Evolutionary conservation across 1,140 invertebrate genomes (phyloP).

Genomic region (Lepidurus couesii): DNA sequence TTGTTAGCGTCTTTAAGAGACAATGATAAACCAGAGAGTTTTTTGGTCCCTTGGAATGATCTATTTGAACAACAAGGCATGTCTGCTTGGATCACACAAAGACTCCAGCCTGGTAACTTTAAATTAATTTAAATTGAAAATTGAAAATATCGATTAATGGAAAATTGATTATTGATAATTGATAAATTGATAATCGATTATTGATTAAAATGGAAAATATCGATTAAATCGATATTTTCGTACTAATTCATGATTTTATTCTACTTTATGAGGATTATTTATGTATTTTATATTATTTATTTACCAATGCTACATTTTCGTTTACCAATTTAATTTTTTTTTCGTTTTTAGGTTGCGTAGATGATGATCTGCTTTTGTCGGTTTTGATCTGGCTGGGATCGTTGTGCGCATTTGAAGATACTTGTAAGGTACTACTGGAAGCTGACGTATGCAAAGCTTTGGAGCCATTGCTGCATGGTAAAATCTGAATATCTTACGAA

Average conservation of each 20-base stretch:
- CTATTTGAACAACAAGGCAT: background rate
- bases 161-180: no score
- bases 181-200: no score
- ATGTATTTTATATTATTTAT: background rate
- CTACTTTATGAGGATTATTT: no score
- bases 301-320: background rate
- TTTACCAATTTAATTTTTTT: background rate
- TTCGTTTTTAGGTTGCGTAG: background rate
- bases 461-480: background rate
- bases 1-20: background rate
- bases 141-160: no score
- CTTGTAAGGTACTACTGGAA: background rate
- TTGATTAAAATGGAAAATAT: no score
- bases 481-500: background rate
- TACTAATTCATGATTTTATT: no score
- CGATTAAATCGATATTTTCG: no score
- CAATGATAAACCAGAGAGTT: background rate
- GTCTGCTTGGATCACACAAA: background rate
- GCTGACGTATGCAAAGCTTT: background rate
- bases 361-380: background rate
- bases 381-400: background rate
- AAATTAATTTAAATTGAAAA: no score
- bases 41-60: background rate
- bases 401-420: background rate
- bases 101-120: conserved; percentile 17